Base-by-base conservation (phyloP, 64 coral and sea anemone species). In the Montipora sp. region DNA sequence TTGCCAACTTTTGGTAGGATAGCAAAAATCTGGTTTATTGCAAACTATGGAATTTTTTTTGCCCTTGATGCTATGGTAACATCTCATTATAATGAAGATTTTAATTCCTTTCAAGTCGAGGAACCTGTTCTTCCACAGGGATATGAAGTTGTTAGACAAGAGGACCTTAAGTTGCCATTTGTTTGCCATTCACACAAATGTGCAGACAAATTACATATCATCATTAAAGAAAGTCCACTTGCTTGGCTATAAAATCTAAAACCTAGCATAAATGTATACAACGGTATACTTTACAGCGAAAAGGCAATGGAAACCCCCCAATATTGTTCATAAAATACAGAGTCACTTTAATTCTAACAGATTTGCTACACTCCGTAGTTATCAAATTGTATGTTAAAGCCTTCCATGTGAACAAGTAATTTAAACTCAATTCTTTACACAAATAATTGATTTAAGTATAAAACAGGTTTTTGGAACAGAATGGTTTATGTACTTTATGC, bases 1-100 rank as follows among this genome's bases (percentile, higher is more conserved):
- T 63, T 61, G 50, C 86, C 86, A 36, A 67, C 57, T 18, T 88
- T 88, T 88, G 86, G 86, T 11, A 88, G 86, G 36, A 72, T 88
- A 51, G 75, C 70, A 7, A 74, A 88, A 4, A 20, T 88, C 14
- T 88, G 86, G 86, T 88, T 58, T 76, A 24, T 88, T 53, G 46
- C 36, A 11, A 51, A 24, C 8, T 53, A 27, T 43, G 86, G 86
- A 27, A 36, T 88, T n/a, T 88, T 76, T 36, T 88, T 88, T 76
- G 71, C 16, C n/a, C 68, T 76, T 75, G 47, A 76, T 10, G 49
- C 23, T 1, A 24, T 88, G 72, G 71, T 58, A 21, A 88, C 27
- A 0, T 21, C 75, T 59, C 15, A 10, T 3, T 88, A 36, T 76
- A 8, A 51, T 76, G 48, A 76, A 57, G 5, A n/a, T n/a, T 5